Evolutionary conservation across 2,797 vertebrate genomes (phyloP).

Genomic region (Hirundo rustica): DNA sequence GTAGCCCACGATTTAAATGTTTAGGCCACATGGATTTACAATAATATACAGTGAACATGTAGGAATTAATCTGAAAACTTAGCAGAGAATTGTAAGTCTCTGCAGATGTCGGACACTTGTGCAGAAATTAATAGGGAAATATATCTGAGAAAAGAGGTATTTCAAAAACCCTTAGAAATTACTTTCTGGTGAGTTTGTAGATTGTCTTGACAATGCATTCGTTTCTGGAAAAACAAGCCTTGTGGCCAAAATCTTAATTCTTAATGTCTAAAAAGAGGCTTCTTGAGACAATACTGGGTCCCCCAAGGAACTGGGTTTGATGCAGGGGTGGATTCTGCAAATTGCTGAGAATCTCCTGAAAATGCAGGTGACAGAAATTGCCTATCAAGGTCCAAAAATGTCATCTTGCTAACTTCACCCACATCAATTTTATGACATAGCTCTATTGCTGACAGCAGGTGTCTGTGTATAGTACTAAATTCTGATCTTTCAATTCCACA

Average conservation of each 20-base stretch:
- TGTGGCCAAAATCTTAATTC: not conserved
- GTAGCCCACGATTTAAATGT: not conserved
- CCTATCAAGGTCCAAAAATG: not conserved
- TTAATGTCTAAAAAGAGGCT: not conserved
- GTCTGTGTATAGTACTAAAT: not conserved
- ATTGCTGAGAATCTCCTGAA: not conserved
- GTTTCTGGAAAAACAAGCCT: not conserved
- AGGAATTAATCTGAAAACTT: slow-evolving; percentile 26
- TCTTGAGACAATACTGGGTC: not conserved
- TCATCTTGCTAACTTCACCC: not conserved
- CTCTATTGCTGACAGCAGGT: not conserved
- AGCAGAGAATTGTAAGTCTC: not conserved
- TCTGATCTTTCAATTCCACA: not conserved
- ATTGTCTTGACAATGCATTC: not conserved
- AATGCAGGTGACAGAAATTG: not conserved
- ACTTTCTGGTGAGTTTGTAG: not conserved
- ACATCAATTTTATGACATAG: not conserved
- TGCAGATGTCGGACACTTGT: not conserved
- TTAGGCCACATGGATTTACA: not conserved
- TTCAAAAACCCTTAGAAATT: not conserved
- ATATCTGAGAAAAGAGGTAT: not conserved
- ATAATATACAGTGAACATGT: not conserved
- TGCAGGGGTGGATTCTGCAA: not conserved
- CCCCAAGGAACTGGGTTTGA: not conserved
- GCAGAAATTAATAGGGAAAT: not conserved